These are phyloP conservation scores for Epinephelus malabaricus DNA, from an alignment of 2,797 vertebrate genomes.

Conservation along the genomic window DNA sequence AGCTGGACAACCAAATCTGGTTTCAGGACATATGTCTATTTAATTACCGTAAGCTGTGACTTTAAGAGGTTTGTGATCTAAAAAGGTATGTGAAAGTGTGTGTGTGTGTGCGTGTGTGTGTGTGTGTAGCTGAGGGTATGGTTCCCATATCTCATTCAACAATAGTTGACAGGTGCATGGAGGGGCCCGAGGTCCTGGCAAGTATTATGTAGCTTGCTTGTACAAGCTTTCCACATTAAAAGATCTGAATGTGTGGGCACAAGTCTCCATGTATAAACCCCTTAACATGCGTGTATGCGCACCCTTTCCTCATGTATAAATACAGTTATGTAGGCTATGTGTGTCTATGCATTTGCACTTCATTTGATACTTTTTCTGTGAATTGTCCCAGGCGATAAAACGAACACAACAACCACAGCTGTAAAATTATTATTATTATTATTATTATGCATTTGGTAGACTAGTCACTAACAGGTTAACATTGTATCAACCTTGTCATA, in stretches of 20 bases:
- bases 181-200: conserved; percentile 2
- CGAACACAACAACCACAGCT: conserved; percentile 9
- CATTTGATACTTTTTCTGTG: conserved; percentile 24
- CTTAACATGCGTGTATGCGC: background rate
- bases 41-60: conserved; percentile 8
- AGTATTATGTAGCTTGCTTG: conserved; percentile 39
- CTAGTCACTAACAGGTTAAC: background rate
- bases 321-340: background rate
- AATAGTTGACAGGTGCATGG: conserved; percentile 70
- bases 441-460: too few species aligned
- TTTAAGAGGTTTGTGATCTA: conserved; percentile 22
- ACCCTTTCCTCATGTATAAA: background rate
- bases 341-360: conserved; percentile 19
- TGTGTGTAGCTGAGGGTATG: conserved; percentile 8
- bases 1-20: conserved; percentile 23
- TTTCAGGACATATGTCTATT: conserved; percentile 43
- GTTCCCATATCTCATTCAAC: conserved; percentile 51
- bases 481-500: background rate
- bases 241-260: conserved; percentile 17
- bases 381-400: conserved; percentile 1
- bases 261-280: conserved; percentile 16
- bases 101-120: background rate
- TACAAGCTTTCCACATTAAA: conserved; percentile 51
- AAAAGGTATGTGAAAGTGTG: background rate
- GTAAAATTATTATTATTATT: background rate